Evolutionary conservation across 2,113 vertebrate genomes (phyloP).

Genomic region (Phainopepla nitens): DNA sequence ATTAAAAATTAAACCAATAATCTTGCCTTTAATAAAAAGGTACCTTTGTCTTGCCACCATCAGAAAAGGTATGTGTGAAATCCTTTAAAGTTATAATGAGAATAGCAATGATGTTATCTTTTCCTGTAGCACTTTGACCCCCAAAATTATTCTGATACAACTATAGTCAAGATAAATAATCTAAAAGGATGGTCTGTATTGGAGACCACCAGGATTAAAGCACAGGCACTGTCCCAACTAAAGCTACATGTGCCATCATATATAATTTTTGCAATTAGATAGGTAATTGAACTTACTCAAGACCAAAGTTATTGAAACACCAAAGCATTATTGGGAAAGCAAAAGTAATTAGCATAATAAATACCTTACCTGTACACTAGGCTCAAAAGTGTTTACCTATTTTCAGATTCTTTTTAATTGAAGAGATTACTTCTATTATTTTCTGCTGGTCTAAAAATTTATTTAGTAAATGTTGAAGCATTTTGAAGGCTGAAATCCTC

Average conservation of each 20-base stretch:
- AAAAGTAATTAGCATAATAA: background rate
- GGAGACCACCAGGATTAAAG: background rate
- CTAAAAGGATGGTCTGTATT: background rate
- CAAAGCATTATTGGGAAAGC: background rate
- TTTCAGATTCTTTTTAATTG: background rate
- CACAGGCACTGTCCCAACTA: background rate
- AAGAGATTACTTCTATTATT: background rate
- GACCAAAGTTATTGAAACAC: conserved; percentile 9
- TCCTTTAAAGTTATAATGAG: background rate
- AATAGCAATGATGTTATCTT: background rate
- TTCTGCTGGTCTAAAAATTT: background rate
- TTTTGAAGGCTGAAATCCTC: background rate
- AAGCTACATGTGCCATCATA: background rate
- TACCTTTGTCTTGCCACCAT: background rate
- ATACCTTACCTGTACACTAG: background rate
- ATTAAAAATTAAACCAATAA: background rate
- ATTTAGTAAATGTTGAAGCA: background rate
- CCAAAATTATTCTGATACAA: background rate
- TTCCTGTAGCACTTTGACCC: background rate
- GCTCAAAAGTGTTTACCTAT: background rate
- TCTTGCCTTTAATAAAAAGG: background rate
- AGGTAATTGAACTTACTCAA: conserved; percentile 33
- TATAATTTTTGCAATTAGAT: conserved; percentile 33
- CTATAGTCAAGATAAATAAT: background rate
- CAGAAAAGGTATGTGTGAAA: background rate